Percentiles rank a stretch among this genome's conserved stretches.
Evolutionary conservation across 1,140 invertebrate species (phyloP).

Genomic region (Vanessa atalanta): DNA sequence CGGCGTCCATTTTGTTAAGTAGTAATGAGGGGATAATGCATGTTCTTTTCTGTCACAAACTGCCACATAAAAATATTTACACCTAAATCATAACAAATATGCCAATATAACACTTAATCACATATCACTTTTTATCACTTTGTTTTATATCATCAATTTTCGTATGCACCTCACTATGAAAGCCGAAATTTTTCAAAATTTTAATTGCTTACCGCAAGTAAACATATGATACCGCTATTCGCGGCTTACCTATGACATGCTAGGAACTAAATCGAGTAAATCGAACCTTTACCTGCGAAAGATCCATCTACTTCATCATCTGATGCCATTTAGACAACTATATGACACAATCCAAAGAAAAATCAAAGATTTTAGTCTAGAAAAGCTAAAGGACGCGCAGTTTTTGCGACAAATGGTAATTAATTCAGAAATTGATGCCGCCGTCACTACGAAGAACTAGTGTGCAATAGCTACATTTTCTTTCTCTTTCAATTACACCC

Average conservation of each 20-base stretch:
- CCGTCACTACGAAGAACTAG: constrained; percentile 75
- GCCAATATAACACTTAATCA: constrained; percentile 47
- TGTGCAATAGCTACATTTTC: constrained; percentile 59
- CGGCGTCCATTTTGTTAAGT: constrained; percentile 87
- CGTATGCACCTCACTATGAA: constrained; percentile 42
- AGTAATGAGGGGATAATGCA: constrained; percentile 81
- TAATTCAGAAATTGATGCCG: constrained; percentile 81
- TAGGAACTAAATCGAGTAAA: constrained; percentile 70
- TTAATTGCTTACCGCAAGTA: constrained; percentile 81
- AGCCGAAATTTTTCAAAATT: constrained; percentile 71
- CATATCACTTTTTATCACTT: constrained; percentile 32
- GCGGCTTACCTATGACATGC: constrained; percentile 81
- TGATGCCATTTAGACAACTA: constrained; percentile 85
- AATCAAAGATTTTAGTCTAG: constrained; percentile 67
- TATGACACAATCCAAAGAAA: constrained; percentile 63
- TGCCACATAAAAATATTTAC: constrained; percentile 80
- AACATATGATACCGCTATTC: constrained; percentile 82
- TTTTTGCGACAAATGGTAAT: constrained; percentile 81
- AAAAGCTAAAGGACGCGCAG: constrained; percentile 78
- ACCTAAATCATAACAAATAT: constrained; percentile 67
- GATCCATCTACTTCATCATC: constrained; percentile 89
- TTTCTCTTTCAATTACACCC: constrained; percentile 54
- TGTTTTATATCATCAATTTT: constrained; percentile 13
- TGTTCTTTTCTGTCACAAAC: constrained; percentile 80
- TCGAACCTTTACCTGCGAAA: constrained; percentile 86